Percentiles rank a stretch among this genome's conserved stretches.
Evolutionary conservation across 2,888 invertebrate genomes (phyloP).

Genomic region (Vesta saturnalis): DNA sequence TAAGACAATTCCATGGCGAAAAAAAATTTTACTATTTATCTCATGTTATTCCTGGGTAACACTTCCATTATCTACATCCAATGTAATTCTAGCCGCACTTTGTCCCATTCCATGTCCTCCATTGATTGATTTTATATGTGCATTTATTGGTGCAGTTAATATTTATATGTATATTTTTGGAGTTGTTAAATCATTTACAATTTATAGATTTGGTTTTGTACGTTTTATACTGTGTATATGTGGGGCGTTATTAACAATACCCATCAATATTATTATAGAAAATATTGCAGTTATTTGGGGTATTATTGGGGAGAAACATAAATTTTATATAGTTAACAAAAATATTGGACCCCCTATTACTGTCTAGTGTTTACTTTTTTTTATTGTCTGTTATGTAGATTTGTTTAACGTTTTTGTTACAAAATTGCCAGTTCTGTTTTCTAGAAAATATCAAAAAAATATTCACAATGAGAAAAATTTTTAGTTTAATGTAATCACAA

Average conservation of each 20-base stretch:
- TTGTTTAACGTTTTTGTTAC: no score
- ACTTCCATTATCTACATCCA: conserved; percentile 90
- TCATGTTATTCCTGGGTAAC: conserved; percentile 97
- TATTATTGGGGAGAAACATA: conserved; percentile 92
- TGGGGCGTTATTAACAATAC: conserved; percentile 90
- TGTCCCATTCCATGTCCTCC: conserved; percentile 90
- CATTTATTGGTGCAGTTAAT: conserved; percentile 92
- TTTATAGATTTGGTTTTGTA: conserved; percentile 84
- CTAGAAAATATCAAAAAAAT: background rate
- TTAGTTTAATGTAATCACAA: no score
- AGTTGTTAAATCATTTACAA: conserved; percentile 94
- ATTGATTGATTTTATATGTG: conserved; percentile 85
- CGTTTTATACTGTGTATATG: conserved; percentile 82
- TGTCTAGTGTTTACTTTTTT: conserved; percentile 60
- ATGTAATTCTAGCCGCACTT: conserved; percentile 83
- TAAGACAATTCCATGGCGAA: conserved; percentile 79
- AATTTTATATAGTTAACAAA: conserved; percentile 97
- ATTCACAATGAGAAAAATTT: no score
- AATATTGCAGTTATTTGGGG: conserved; percentile 97
- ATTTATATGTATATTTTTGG: conserved; percentile 99
- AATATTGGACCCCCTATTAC: conserved; percentile 78
- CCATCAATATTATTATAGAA: conserved; percentile 93
- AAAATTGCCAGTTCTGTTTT: no score
- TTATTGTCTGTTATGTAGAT: conserved; percentile 20
- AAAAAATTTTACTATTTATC: conserved; percentile 84